A percentile compares a stretch with the other conserved stretches of the same genome.
Conservation (phyloP, 2,113 vertebrate species). For the Tapirus terrestris region DNA sequence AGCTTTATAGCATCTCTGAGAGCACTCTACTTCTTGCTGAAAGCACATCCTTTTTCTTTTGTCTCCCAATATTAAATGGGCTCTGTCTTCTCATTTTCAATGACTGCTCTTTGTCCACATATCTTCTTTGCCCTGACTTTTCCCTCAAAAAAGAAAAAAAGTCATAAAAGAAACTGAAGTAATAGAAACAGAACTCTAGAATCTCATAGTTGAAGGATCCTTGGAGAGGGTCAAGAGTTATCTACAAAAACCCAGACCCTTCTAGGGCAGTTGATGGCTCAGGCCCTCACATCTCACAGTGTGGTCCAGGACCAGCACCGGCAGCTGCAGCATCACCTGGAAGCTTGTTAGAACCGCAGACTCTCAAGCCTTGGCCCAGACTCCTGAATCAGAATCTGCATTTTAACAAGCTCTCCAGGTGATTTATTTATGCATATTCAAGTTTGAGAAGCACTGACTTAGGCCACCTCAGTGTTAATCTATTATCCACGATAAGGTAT, state of each 20-base stretch:
- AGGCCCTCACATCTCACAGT: not conserved
- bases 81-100: not conserved
- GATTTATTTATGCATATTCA: not conserved
- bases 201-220: not conserved
- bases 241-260: not conserved
- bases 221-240: not conserved
- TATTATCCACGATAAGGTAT: not conserved
- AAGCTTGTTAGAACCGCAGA: not conserved
- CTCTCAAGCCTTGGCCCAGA: not conserved
- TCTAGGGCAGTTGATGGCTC: not conserved
- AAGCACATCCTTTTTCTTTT: not conserved
- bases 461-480: not conserved
- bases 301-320: not conserved
- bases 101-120: not conserved
- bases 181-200: not conserved
- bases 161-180: not conserved
- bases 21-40: not conserved
- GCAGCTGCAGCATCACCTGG: rapidly evolving
- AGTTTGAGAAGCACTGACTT: not conserved
- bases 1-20: not conserved
- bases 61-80: not conserved
- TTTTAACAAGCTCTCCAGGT: not conserved
- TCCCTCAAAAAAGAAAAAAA: not conserved
- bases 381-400: not conserved
- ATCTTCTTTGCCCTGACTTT: not conserved